Percentiles rank a stretch among this genome's conserved stretches.
Evolutionary conservation across 92 coral and sea anemone genomes (phyloP).

Genomic region (Desmophyllum pertusum): DNA sequence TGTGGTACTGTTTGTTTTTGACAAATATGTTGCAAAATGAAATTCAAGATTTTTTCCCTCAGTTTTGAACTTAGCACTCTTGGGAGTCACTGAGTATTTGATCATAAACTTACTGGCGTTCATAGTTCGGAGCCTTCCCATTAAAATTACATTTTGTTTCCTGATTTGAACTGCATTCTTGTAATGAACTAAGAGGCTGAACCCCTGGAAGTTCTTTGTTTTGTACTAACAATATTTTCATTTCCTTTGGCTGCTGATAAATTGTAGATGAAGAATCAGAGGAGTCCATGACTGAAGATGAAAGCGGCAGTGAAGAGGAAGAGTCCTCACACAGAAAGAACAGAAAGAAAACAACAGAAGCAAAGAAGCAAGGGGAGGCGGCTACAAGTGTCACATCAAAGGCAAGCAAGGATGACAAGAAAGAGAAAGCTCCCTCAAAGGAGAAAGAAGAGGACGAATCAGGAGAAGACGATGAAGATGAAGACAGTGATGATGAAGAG

Average conservation of each 20-base stretch:
- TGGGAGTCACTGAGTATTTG: too few relatives aligned
- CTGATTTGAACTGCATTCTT: neutral
- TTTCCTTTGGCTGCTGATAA: neutral
- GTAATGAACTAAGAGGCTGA: neutral
- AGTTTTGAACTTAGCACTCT: too few relatives aligned
- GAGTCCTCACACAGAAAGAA: neutral
- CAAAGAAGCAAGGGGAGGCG: constrained; percentile 4
- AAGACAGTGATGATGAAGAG: constrained; percentile 33
- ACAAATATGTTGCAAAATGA: too few relatives aligned
- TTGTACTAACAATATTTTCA: neutral
- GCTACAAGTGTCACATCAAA: neutral
- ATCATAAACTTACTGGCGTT: too few relatives aligned
- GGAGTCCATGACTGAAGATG: constrained; percentile 38
- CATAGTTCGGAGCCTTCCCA: too few relatives aligned
- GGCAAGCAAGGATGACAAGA: constrained; percentile 3
- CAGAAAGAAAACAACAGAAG: constrained; percentile 1
- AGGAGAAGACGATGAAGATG: constrained; percentile 44
- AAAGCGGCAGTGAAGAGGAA: constrained; percentile 41
- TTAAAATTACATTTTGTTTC: neutral
- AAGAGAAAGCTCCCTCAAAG: constrained; percentile 9
- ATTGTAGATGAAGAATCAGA: constrained; percentile 28
- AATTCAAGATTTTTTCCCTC: too few relatives aligned
- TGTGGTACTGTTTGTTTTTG: too few relatives aligned
- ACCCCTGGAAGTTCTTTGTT: neutral
- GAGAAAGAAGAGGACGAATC: constrained; percentile 54